Base-by-base conservation (phyloP, 2,113 vertebrate genomes). In the Varanus salvator region DNA sequence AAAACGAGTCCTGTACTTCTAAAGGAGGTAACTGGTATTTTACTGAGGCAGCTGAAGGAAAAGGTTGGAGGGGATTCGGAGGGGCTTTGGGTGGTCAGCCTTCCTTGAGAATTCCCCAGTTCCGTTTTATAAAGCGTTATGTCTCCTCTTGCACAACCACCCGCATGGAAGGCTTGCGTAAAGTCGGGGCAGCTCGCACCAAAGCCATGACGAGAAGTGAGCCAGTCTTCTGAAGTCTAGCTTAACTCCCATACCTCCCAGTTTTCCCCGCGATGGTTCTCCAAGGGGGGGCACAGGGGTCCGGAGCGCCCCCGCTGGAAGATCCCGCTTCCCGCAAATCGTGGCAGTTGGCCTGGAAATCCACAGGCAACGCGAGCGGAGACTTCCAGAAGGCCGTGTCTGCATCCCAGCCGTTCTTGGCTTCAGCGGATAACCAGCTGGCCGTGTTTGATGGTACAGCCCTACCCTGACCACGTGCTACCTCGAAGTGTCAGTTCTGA, bases 321-420 rank as follows among this genome's bases (percentile, higher is more conserved):
- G 9, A 9, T 0, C 0, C 23, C 0, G 0, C 2, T n/a, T 15
- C 69, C 77, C 76, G 76, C 88, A 82, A 23, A 50, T 34, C 54
- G 38, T 84, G 31, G 54, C 69, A 68, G 34, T 21, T 52, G 14
- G 6, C 25, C 85, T 81, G 38, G 15, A 11, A 34, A 17, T 38
- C 19, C 44, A 77, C 31, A 27, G 29, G 1, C 6, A 60, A 19
- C 4, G 48, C 44, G 14, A 48, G 21, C 44, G 3, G 19, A 80
- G 66, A 7, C n/a, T 54, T 83, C 57, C 72, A 85, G 83, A 1
- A 23, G 54, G 34, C 66, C 29, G 21, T 12, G 29, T 66, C 34
- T n/a, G 44, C 14, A 38, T 82, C 31, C 29, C 21, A 60, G 17
- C 9, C 31, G 6, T 23, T 23, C 23, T 44, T 72, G 9, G 21